phyloP scores from a whole-genome alignment of 2,113 vertebrate genomes.

The Nothoprocta perdicaria region DNA sequence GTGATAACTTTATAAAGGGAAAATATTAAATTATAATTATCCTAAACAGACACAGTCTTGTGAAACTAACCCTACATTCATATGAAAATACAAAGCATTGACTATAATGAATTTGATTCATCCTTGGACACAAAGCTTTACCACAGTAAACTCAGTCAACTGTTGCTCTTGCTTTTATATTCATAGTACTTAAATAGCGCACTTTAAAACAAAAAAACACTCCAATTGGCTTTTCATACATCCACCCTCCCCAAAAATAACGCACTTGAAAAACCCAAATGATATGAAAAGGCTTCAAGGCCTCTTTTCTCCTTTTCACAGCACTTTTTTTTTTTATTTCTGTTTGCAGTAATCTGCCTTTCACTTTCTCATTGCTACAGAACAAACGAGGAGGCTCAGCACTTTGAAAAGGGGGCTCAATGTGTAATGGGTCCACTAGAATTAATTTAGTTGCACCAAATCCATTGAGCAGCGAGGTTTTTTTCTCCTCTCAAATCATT shows the following conservation, averaged over 20 bases:
- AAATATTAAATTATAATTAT: slow-evolving; percentile 89
- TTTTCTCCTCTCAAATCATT: slow-evolving; percentile 86
- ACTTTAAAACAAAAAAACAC: slow-evolving; percentile 87
- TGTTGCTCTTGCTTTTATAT: slow-evolving; percentile 89
- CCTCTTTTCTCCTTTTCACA: slow-evolving; percentile 88
- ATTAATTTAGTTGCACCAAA: slow-evolving; percentile 90
- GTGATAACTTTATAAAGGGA: slow-evolving; percentile 84
- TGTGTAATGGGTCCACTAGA: slow-evolving; percentile 88
- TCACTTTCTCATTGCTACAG: slow-evolving; percentile 91
- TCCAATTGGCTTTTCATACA: slow-evolving; percentile 88
- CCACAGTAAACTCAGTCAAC: slow-evolving; percentile 88
- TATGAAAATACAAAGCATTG: slow-evolving; percentile 85
- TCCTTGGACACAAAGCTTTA: slow-evolving; percentile 86
- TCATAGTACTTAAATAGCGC: slow-evolving; percentile 86
- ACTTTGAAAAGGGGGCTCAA: slow-evolving; percentile 88
- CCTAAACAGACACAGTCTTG: slow-evolving; percentile 86
- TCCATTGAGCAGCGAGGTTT: slow-evolving; percentile 83
- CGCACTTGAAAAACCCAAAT: slow-evolving; percentile 88
- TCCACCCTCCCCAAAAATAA: slow-evolving; percentile 88
- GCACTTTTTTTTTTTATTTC: slow-evolving; percentile 83
- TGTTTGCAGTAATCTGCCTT: slow-evolving; percentile 91
- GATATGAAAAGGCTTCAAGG: slow-evolving; percentile 89
- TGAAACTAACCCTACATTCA: slow-evolving; percentile 86
- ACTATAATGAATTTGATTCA: slow-evolving; percentile 87
- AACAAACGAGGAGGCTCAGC: slow-evolving; percentile 88